Evolutionary conservation across 37 sponge, comb jelly and placozoan species (phyloP).

Genomic region (Mnemiopsis leidyi): DNA sequence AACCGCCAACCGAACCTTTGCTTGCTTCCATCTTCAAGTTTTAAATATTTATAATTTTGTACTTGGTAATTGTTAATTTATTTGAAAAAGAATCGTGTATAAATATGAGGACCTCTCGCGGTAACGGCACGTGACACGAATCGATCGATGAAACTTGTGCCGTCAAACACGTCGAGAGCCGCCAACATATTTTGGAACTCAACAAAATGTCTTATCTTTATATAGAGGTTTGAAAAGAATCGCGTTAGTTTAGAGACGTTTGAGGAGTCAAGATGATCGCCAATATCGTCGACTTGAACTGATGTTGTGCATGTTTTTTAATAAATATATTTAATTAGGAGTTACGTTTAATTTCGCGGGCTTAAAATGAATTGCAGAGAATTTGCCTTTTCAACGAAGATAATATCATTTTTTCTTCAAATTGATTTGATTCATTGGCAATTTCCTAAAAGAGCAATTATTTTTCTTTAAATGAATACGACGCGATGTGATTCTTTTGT

Average conservation of each 20-base stretch:
- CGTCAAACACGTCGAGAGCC: not conserved
- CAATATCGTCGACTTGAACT: not conserved
- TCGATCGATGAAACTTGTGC: not conserved
- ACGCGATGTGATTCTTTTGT: too few relatives aligned
- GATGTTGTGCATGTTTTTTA: not conserved
- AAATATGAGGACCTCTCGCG: not conserved
- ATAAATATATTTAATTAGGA: not conserved
- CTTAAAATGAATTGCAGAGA: not conserved
- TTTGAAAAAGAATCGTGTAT: conserved; percentile 59
- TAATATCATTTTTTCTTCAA: too few relatives aligned
- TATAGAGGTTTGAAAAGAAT: not conserved
- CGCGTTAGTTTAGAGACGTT: not conserved
- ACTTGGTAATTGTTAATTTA: conserved; percentile 62
- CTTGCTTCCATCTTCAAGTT: conserved; percentile 51
- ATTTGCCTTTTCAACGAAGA: not conserved
- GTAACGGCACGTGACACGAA: not conserved
- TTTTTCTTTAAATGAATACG: too few relatives aligned
- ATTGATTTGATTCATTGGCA: too few relatives aligned
- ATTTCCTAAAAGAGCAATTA: too few relatives aligned
- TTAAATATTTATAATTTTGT: conserved; percentile 64
- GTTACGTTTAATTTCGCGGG: not conserved
- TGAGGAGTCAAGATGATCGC: too few relatives aligned
- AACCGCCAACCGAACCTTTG: not conserved
- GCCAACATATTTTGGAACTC: not conserved
- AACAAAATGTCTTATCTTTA: not conserved